These are phyloP conservation scores for Tolypeutes matacus DNA, from an alignment of 2,797 vertebrate genomes.

Conservation along the genomic window DNA sequence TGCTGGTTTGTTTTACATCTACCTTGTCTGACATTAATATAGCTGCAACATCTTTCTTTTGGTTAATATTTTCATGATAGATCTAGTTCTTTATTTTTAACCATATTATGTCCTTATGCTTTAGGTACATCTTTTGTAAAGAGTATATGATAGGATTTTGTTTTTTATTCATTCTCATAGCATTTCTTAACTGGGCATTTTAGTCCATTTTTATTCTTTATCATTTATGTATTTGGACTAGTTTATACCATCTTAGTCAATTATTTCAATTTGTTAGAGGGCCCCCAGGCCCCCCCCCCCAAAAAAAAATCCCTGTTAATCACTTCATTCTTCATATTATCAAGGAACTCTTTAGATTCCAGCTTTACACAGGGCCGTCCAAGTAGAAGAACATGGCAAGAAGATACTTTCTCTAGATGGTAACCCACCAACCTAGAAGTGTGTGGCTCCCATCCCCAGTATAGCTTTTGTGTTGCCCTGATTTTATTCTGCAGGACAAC, in stretches of 20 bases:
- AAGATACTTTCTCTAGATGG: background rate
- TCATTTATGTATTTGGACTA: slow-evolving; percentile 6
- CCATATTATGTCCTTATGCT: background rate
- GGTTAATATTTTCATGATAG: background rate
- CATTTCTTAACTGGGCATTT: background rate
- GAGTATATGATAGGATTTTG: background rate
- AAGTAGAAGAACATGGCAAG: background rate
- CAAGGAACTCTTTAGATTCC: background rate
- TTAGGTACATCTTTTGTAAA: background rate
- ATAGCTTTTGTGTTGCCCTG: background rate
- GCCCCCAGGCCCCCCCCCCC: background rate
- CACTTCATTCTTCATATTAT: background rate
- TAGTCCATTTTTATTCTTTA: background rate
- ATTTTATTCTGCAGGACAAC: background rate
- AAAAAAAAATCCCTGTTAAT: background rate
- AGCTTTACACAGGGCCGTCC: background rate
- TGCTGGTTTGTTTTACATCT: background rate
- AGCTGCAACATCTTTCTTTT: background rate
- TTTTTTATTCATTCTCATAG: background rate
- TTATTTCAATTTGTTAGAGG: background rate
- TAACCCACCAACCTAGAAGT: background rate
- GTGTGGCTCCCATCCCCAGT: background rate
- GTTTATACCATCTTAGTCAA: background rate
- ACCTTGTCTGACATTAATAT: background rate
- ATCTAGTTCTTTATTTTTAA: background rate